Evolutionary conservation across 2,113 vertebrate species (phyloP).

Genomic region (Sphaerodactylus townsendi): DNA sequence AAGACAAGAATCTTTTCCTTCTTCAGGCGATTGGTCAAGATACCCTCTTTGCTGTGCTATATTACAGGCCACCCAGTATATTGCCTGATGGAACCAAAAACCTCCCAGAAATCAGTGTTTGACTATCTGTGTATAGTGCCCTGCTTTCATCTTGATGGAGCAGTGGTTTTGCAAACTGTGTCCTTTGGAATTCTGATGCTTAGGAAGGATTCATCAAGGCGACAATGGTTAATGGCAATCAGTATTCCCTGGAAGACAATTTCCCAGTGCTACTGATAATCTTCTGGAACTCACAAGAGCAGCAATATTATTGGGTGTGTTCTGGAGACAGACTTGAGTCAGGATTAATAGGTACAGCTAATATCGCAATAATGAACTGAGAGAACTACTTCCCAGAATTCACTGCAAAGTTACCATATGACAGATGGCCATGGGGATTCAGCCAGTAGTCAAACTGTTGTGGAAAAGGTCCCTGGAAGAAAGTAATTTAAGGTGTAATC

Average conservation of each 20-base stretch:
- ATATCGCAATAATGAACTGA: not conserved
- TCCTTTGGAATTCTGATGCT: not conserved
- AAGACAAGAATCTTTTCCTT: conserved; percentile 43
- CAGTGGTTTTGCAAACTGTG: not conserved
- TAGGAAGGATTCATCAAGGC: not conserved
- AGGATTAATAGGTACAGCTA: not conserved
- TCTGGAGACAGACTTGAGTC: not conserved
- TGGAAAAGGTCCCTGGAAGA: not conserved
- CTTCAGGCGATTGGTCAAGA: conserved; percentile 51
- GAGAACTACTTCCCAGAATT: not conserved
- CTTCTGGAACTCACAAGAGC: not conserved
- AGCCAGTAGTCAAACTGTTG: not conserved
- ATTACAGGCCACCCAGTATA: too few relatives aligned
- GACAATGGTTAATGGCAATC: too few relatives aligned
- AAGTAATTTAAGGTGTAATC: not conserved
- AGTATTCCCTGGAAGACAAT: not conserved
- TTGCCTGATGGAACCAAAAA: conserved; percentile 7
- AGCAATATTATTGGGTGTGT: not conserved
- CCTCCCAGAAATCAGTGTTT: conserved; percentile 12
- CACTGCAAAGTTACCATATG: not conserved
- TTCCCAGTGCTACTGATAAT: not conserved
- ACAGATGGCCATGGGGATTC: not conserved
- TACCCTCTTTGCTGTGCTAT: conserved; percentile 54
- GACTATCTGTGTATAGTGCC: not conserved
- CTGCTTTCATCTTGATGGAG: not conserved